Conservation (phyloP, 2,113 vertebrate genomes). For the Nyctibius bracteatus region DNA sequence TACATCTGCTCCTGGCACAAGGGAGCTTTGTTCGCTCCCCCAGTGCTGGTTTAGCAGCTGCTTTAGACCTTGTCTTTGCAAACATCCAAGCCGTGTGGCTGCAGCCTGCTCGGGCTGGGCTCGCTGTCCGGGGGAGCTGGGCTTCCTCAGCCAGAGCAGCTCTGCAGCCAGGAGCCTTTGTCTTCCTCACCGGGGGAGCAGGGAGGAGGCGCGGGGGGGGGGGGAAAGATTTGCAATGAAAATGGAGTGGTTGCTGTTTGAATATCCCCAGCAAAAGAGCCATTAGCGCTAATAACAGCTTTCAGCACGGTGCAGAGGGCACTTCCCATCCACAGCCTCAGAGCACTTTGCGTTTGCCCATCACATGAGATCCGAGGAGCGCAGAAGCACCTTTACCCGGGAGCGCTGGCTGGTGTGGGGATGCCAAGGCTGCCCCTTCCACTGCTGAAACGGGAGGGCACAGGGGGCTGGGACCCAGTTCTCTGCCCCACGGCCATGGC, state of each 20-base stretch:
- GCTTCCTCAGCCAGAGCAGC: background rate
- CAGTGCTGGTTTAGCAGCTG: background rate
- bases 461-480: background rate
- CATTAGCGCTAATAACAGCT: slow-evolving; percentile 48
- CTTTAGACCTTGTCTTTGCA: background rate
- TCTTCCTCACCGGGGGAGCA: background rate
- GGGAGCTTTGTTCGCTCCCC: background rate
- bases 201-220: no score
- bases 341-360: background rate
- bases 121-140: background rate
- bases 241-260: slow-evolving; percentile 1
- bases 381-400: background rate
- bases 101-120: background rate
- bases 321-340: slow-evolving; percentile 12
- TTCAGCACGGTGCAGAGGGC: slow-evolving; percentile 34
- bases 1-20: background rate
- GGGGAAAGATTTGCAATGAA: background rate
- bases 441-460: background rate
- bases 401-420: fast-evolving
- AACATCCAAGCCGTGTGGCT: background rate
- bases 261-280: slow-evolving; percentile 4
- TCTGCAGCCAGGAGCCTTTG: background rate
- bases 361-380: background rate
- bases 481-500: background rate
- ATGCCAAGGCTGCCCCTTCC: background rate